Evolutionary conservation across 2,113 vertebrate genomes (phyloP).

Genomic region (Bubo bubo): DNA sequence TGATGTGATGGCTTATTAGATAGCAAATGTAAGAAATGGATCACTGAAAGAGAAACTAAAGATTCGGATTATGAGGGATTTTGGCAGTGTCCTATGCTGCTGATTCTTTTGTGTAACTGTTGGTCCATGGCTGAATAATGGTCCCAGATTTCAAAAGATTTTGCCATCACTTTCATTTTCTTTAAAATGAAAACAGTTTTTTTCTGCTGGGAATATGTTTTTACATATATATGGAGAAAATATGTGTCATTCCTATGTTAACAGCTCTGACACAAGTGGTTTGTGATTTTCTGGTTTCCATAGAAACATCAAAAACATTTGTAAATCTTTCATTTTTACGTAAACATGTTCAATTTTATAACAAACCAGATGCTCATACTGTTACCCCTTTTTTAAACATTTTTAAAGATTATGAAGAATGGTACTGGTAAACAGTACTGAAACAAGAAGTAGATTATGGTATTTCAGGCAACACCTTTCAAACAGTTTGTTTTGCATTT

Average conservation of each 20-base stretch:
- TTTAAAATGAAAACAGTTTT: neutral
- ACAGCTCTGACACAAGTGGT: neutral
- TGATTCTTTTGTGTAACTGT: neutral
- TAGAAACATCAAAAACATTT: conserved; percentile 27
- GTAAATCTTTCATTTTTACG: conserved; percentile 36
- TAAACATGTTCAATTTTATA: neutral
- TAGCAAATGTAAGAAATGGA: neutral
- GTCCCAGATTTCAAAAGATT: neutral
- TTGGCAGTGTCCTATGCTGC: neutral
- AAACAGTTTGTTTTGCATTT: neutral
- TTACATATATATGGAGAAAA: neutral
- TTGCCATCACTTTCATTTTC: neutral
- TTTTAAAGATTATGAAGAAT: neutral
- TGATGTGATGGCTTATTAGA: neutral
- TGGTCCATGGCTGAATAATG: neutral
- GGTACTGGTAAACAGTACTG: neutral
- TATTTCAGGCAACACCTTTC: neutral
- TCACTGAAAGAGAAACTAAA: neutral
- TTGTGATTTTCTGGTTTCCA: conserved; percentile 34
- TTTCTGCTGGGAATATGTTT: neutral
- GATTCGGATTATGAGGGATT: neutral
- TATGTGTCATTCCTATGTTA: neutral
- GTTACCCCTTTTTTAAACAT: neutral
- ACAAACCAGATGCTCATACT: neutral
- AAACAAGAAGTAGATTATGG: neutral